phyloP scores from a whole-genome alignment of 2,797 vertebrate genomes.

The Allobates femoralis region DNA sequence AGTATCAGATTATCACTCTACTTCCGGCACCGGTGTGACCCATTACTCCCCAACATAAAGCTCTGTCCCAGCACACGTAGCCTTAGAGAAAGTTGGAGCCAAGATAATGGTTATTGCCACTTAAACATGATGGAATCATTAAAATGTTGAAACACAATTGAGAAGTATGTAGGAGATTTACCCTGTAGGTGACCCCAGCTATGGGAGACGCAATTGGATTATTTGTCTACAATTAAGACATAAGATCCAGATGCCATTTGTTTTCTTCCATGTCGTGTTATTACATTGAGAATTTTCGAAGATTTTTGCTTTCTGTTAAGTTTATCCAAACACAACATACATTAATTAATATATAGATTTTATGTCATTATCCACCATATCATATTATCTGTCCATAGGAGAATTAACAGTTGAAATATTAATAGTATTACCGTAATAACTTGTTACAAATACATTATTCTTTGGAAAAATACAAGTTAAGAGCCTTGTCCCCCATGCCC shows the following conservation, averaged over 20 bases:
- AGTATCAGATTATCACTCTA: background rate
- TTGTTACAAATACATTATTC: too few relatives aligned
- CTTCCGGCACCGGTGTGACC: background rate
- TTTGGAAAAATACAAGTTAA: too few relatives aligned
- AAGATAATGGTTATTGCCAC: slow-evolving; percentile 2
- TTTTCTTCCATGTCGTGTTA: background rate
- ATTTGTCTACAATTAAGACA: background rate
- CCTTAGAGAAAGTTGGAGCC: background rate
- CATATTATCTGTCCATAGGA: too few relatives aligned
- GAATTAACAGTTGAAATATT: too few relatives aligned
- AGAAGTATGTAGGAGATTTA: slow-evolving; percentile 2
- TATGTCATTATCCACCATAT: too few relatives aligned
- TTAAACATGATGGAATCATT: background rate
- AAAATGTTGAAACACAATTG: slow-evolving; percentile 1
- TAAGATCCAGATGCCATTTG: slow-evolving; percentile 4
- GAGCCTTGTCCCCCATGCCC: too few relatives aligned
- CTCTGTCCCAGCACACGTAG: background rate
- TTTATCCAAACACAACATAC: background rate
- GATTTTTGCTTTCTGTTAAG: too few relatives aligned
- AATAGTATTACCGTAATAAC: too few relatives aligned
- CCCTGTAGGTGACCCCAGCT: slow-evolving; percentile 8
- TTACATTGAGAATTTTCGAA: background rate
- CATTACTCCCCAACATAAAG: background rate
- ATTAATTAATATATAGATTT: too few relatives aligned
- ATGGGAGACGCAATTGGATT: background rate